A percentile compares a stretch with the other conserved stretches of the same genome.
Evolutionary conservation across 2,113 vertebrate species (phyloP).

Genomic region (Esox niger): DNA sequence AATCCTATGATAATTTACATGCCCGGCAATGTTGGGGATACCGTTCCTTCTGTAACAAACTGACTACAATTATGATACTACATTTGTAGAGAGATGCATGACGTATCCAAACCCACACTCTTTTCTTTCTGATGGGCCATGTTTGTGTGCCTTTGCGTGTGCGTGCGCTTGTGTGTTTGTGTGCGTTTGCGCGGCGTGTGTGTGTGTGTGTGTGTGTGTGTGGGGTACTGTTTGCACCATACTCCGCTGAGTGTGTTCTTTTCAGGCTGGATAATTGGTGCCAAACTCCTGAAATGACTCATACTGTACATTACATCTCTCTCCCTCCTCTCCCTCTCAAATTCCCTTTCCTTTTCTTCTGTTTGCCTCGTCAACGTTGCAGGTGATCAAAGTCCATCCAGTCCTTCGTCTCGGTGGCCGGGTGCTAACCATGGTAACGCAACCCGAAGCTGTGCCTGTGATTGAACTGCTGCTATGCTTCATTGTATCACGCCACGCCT

Average conservation of each 20-base stretch:
- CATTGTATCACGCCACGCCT: conserved; percentile 37
- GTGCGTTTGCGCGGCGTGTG: no score
- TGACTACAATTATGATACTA: no score
- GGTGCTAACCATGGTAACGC: conserved; percentile 77
- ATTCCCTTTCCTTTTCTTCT: conserved; percentile 21
- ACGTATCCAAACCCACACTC: background rate
- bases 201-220: no score
- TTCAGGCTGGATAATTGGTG: conserved; percentile 53
- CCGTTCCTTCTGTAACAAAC: no score
- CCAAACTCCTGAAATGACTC: conserved; percentile 50
- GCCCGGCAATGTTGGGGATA: no score
- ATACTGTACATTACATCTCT: conserved; percentile 64
- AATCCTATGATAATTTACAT: no score
- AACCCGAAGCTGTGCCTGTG: conserved; percentile 68
- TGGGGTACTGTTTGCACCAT: conserved; percentile 28
- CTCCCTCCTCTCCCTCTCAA: conserved; percentile 34
- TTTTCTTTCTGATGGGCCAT: background rate
- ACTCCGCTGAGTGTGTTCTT: conserved; percentile 19
- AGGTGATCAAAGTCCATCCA: conserved; percentile 79
- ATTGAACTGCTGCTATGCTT: conserved; percentile 43
- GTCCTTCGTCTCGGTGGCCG: conserved; percentile 75
- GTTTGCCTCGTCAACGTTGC: conserved; percentile 56
- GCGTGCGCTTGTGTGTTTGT: no score
- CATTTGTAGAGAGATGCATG: no score
- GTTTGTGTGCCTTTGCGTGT: conserved; percentile 12